Conservation (phyloP, 2,797 vertebrate genomes). For the Ctenopoma kingsleyae region DNA sequence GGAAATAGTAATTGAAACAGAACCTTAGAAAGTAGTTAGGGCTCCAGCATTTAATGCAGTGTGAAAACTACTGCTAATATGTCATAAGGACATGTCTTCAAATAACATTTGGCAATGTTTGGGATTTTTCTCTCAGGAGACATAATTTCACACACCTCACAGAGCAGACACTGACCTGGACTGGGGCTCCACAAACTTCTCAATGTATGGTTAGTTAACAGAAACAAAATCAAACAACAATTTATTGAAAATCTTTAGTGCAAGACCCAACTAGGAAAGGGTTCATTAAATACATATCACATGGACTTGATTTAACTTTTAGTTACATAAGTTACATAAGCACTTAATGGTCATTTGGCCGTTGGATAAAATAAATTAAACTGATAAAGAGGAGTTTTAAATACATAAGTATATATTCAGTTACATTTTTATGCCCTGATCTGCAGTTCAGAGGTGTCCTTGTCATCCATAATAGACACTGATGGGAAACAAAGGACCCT, state of each 20-base stretch:
- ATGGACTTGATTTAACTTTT: conserved; percentile 35
- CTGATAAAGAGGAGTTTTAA: conserved; percentile 40
- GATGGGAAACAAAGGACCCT: conserved; percentile 58
- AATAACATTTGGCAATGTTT: conserved; percentile 43
- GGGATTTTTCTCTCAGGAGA: conserved; percentile 41
- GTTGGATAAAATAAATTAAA: conserved; percentile 55
- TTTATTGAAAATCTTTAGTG: conserved; percentile 12
- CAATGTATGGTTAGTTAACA: neutral
- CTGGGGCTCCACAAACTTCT: neutral
- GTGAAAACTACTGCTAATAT: conserved; percentile 49
- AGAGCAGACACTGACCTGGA: conserved; percentile 2
- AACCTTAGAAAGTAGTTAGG: conserved; percentile 17
- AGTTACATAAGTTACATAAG: conserved; percentile 22
- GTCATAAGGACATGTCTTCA: conserved; percentile 42
- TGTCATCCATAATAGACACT: conserved; percentile 57
- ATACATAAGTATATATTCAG: conserved; percentile 46
- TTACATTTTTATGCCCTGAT: conserved; percentile 31
- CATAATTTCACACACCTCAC: conserved; percentile 34
- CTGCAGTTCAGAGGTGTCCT: conserved; percentile 48
- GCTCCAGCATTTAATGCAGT: conserved; percentile 26
- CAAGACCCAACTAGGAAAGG: conserved; percentile 13
- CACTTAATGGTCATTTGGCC: conserved; percentile 32
- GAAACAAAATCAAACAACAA: conserved; percentile 20
- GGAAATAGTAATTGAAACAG: conserved; percentile 8
- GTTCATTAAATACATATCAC: conserved; percentile 35